These are phyloP conservation scores for Sorex fumeus DNA, from an alignment of 2,113 vertebrate species.

Conservation along the genomic window DNA sequence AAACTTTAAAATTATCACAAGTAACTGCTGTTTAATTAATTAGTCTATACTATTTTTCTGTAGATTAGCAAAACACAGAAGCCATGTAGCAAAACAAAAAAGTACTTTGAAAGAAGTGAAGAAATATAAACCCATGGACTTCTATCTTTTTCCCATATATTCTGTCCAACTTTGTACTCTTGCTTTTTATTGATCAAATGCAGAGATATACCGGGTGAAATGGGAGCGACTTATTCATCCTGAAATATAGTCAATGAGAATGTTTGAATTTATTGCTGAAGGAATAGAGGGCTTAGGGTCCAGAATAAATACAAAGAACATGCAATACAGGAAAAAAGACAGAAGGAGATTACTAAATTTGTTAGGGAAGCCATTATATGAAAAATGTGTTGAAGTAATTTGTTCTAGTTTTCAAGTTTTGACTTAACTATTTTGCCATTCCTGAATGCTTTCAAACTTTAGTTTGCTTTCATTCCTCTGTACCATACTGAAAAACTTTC, in stretches of 20 bases:
- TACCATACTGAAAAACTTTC: neutral
- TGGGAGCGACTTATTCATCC: fast-evolving
- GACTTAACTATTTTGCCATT: neutral
- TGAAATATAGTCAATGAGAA: neutral
- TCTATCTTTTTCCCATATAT: neutral
- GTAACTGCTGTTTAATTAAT: too few species aligned
- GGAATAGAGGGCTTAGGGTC: too few species aligned
- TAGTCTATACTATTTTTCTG: too few species aligned
- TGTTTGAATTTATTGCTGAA: neutral
- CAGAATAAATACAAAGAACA: neutral
- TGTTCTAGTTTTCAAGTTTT: neutral
- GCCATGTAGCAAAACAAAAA: too few species aligned
- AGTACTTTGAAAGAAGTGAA: too few species aligned
- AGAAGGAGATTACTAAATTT: neutral
- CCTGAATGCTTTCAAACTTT: neutral
- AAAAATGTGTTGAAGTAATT: neutral
- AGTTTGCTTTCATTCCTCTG: neutral
- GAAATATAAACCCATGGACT: too few species aligned
- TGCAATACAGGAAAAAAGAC: fast-evolving
- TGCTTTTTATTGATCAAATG: neutral
- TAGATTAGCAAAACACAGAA: too few species aligned
- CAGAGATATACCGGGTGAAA: neutral
- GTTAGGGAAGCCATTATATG: neutral
- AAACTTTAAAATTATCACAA: too few species aligned
- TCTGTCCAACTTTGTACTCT: fast-evolving